Base-by-base conservation (phyloP, 2,888 invertebrate species). In the Ceraclea dissimilis region DNA sequence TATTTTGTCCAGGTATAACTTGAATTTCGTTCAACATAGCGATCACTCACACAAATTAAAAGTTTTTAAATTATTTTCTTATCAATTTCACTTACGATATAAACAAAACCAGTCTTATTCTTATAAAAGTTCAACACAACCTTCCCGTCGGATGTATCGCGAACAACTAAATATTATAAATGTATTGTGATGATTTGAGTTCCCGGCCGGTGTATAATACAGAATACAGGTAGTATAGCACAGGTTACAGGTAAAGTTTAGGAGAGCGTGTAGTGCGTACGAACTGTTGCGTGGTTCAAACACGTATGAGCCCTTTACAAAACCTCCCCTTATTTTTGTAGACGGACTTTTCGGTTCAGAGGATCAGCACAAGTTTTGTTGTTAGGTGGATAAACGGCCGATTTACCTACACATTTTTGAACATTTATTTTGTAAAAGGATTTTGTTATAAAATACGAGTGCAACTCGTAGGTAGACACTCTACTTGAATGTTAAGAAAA, bases 11-110 rank as follows among this genome's bases (percentile, higher is more conserved):
- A 68, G 75, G 76, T 63, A 73, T 70, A 66, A 78, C 74, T 72
- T 78, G 78, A 65, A 78, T 70, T 68, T 78, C 78, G 73, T 78
- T 78, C 60, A 78, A 68, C 78, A 78, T 78, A 68, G 70, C 72
- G 49, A 49, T 10, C 49, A 49, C 21, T 20, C 22, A 20, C 46
- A 19, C 18, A 34, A 51, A n/a, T 39, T 21, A 47, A n/a, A 31
- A 31, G 52, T 48, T 10, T 19, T 48, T 16, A 31, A 33, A 49
- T 11, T 17, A 13, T 6, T 49, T 47, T 17, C 47, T 8, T 17
- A 18, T 19, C 2, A 18, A 47, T 46, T 46, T 46, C 46, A 46
- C 46, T 39, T 16, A 26, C 26, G 26, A 26, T 26, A 10, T 26
- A 26, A 26, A 26, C 39, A 16, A 39, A 39, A 39, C 39, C 2